Evolutionary conservation across 2,797 vertebrate species (phyloP).

Genomic region (Neosilurus hyrtlii): DNA sequence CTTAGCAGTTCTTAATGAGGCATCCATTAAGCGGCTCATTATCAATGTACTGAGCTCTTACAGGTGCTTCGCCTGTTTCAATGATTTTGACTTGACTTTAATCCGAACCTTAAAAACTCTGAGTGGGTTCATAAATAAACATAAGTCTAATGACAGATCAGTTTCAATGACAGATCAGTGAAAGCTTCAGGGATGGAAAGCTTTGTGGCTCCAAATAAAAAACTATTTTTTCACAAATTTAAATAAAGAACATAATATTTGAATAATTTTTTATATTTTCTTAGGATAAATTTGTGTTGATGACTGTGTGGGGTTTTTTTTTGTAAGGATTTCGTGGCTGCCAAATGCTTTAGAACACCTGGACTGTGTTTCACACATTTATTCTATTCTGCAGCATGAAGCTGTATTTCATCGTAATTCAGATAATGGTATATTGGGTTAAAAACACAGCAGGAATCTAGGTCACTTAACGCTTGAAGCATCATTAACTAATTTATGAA

Average conservation of each 20-base stretch:
- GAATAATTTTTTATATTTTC: background rate
- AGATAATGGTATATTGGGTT: background rate
- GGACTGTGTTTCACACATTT: background rate
- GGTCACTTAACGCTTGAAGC: slow-evolving; percentile 16
- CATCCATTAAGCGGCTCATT: background rate
- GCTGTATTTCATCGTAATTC: background rate
- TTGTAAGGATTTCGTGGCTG: background rate
- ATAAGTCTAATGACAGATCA: too few species aligned
- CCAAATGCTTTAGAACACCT: background rate
- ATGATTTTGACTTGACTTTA: background rate
- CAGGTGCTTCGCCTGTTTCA: background rate
- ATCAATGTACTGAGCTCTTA: background rate
- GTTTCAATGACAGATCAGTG: background rate
- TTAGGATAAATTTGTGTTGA: background rate
- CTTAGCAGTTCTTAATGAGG: background rate
- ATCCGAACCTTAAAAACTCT: background rate
- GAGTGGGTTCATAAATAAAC: background rate
- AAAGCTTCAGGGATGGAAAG: background rate
- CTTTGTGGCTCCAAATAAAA: background rate
- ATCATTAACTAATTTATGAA: slow-evolving; percentile 27
- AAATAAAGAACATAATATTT: background rate
- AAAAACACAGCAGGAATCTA: slow-evolving; percentile 15
- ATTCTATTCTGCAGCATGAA: background rate
- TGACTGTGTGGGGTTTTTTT: background rate
- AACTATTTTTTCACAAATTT: background rate